phyloP scores from a whole-genome alignment of 2,113 vertebrate species.

The Lycaon pictus region DNA sequence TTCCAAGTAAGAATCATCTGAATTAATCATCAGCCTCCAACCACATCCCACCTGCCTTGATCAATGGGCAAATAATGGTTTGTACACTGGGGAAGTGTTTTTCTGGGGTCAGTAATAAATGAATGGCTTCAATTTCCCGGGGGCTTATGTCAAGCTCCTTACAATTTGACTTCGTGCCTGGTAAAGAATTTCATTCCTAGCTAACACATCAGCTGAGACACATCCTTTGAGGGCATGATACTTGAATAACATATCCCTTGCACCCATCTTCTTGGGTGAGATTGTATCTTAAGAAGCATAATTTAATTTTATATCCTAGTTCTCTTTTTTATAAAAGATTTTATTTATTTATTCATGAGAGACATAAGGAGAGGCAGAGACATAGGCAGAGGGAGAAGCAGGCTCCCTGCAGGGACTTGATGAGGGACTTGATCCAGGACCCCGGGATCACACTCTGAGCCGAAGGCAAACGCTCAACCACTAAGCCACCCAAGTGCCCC shows the following conservation, averaged over 20 bases:
- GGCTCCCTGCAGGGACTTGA: too few relatives aligned
- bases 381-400: too few relatives aligned
- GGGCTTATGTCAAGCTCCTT: not conserved
- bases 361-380: too few relatives aligned
- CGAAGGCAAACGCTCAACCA: too few relatives aligned
- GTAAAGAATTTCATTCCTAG: not conserved
- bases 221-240: not conserved
- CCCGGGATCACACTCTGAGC: too few relatives aligned
- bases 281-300: not conserved
- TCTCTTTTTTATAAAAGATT: not conserved
- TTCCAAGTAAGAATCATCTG: conserved; percentile 39
- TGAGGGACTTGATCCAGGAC: too few relatives aligned
- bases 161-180: not conserved
- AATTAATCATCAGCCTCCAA: conserved; percentile 58
- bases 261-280: not conserved
- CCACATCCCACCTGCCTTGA: conserved; percentile 30
- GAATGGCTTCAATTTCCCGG: conserved; percentile 43
- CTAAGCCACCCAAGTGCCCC: too few relatives aligned
- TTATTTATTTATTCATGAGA: too few relatives aligned
- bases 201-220: not conserved
- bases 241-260: not conserved
- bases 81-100: conserved; percentile 5
- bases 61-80: conserved; percentile 57
- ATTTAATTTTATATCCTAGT: conserved; percentile 29
- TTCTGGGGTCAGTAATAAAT: conserved; percentile 43